Evolutionary conservation across 2,888 invertebrate species (phyloP).

Genomic region (Schizaphis graminum): DNA sequence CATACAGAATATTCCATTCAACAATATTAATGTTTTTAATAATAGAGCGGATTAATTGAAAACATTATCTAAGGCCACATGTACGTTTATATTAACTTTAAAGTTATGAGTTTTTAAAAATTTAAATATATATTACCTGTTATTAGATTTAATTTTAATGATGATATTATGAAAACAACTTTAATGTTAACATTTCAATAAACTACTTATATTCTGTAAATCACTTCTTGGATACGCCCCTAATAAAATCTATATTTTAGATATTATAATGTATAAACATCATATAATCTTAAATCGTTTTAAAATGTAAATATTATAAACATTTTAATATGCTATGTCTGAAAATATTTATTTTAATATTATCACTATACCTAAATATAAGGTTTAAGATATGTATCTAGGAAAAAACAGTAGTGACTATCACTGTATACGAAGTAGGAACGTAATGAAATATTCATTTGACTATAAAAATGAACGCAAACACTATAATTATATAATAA

Average conservation of each 20-base stretch:
- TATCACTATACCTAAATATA: neutral
- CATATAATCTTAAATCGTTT: neutral
- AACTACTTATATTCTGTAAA: neutral
- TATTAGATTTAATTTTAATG: neutral
- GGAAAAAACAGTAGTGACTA: neutral
- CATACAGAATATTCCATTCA: neutral
- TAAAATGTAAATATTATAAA: neutral
- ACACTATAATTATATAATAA: slow-evolving; percentile 34
- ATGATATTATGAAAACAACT: neutral
- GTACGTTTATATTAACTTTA: neutral
- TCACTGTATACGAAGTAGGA: neutral
- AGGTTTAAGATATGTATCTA: neutral
- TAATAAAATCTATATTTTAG: neutral
- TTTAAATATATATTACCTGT: too few relatives aligned
- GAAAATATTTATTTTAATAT: neutral
- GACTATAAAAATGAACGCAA: slow-evolving; percentile 5
- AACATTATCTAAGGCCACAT: neutral
- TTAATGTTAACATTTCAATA: neutral
- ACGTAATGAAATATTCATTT: neutral
- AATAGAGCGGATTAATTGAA: neutral
- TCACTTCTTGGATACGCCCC: neutral
- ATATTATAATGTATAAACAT: neutral
- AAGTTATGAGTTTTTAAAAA: too few relatives aligned
- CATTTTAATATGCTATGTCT: neutral
- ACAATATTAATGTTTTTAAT: neutral